phyloP scores from a whole-genome alignment of 2,888 invertebrate genomes.

The Escarpia spicata region DNA sequence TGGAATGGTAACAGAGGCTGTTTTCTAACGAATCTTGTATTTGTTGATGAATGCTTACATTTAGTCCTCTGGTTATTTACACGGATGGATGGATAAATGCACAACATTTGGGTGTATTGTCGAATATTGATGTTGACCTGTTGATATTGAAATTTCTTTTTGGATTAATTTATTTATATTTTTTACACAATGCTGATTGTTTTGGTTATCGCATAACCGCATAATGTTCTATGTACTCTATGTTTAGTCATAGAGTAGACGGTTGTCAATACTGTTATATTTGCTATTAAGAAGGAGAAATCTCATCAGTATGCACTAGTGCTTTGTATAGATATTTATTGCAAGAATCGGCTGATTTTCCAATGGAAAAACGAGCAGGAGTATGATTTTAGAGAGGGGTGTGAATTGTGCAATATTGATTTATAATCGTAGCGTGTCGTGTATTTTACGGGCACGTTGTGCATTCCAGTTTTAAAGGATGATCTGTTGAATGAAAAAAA shows the following conservation, averaged over 20 bases:
- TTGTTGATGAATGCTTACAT: background rate
- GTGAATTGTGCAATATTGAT: slow-evolving; percentile 4
- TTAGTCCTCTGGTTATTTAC: background rate
- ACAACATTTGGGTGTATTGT: background rate
- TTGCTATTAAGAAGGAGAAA: slow-evolving; percentile 9
- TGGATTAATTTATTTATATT: background rate
- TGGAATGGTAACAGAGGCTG: background rate
- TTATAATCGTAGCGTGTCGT: background rate
- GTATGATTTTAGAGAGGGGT: background rate
- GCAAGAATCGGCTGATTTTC: background rate
- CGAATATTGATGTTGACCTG: background rate
- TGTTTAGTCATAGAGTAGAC: background rate
- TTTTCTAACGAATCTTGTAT: background rate
- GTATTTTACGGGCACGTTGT: background rate
- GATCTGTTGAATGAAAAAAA: background rate
- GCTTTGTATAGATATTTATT: background rate
- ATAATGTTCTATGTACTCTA: background rate
- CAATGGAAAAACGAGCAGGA: background rate
- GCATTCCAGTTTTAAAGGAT: background rate
- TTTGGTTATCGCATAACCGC: background rate
- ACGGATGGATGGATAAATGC: background rate
- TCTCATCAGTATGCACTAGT: background rate
- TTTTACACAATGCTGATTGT: background rate
- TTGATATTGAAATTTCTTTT: background rate
- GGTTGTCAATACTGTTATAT: background rate